Evolutionary conservation across 1,140 invertebrate genomes (phyloP), one percentile per base, ranked within the genome.

Genomic region (Colletes latitarsis): DNA sequence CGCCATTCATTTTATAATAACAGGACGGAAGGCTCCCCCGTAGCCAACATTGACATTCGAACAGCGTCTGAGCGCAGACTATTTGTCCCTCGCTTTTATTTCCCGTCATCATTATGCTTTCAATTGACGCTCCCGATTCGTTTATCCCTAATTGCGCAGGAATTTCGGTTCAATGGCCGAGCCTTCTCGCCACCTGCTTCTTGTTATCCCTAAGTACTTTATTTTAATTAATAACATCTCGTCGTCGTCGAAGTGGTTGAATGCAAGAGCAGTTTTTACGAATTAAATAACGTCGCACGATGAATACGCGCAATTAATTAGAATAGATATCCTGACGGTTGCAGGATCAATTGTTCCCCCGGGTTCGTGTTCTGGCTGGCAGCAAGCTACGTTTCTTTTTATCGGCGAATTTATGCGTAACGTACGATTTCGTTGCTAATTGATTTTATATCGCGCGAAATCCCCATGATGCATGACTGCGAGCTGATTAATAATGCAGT

Each of bases 261-360:
- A 46, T 64, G 17, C 6, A 9, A 12, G 21, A 21, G 21, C 64
- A 21, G 17, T 46, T 19, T 21, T 63, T 67, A 58, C 49, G 77
- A 46, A 58, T 49, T 55, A 67, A 80, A 75, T 49, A 75, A 67
- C 63, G 17, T 41, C 71, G 52, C 6, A 6, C 46, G 21, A 52
- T 21, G 30, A 68, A 46, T 21, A 46, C 63, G 14, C 15, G 17
- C 62, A 30, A 58, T 74, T 80, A 80, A 75, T 80, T 67, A 75
- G 21, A 30, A n/a, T 58, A 49, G 21, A 15, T 49, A 41, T 17
- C 60, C 14, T 4, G 57, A 66, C 53, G 70, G 21, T 57, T 39
- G 8, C 21, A n/a, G 43, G 43, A 46, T 41, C 19, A 49, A 49
- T 80, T 74, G 39, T 66, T 74, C 12, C 3, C 17, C 53, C 30